Evolutionary conservation across 1,140 invertebrate genomes (phyloP).

Genomic region (Calephelis nemesis): DNA sequence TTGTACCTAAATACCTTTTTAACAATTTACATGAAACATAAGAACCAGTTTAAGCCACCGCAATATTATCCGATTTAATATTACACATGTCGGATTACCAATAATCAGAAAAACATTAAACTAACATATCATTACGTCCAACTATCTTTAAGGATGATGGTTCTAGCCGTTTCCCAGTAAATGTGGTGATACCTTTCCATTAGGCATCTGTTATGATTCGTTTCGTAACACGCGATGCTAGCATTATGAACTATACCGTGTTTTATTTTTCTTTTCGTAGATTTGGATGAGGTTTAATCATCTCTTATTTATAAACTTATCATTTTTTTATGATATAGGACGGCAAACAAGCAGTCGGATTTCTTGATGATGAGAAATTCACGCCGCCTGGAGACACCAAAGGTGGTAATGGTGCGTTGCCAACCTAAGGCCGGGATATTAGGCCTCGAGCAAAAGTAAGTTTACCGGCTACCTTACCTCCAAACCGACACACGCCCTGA

Average conservation of each 20-base stretch:
- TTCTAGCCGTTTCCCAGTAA: conserved; percentile 51
- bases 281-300: conserved; percentile 29
- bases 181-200: conserved; percentile 69
- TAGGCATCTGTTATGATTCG: conserved; percentile 68
- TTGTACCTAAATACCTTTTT: too few species aligned
- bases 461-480: too few species aligned
- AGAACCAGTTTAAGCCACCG: not conserved
- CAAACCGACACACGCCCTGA: too few species aligned
- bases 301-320: not conserved
- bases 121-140: conserved; percentile 15
- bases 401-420: too few species aligned
- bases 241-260: conserved; percentile 54
- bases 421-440: too few species aligned
- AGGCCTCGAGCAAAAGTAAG: too few species aligned
- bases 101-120: conserved; percentile 57
- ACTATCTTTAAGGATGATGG: conserved; percentile 48
- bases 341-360: too few species aligned
- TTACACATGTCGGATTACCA: conserved; percentile 38
- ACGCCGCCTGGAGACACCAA: too few species aligned
- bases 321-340: too few species aligned
- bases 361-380: too few species aligned
- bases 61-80: conserved; percentile 10
- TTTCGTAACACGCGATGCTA: conserved; percentile 63
- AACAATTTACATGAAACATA: not conserved
- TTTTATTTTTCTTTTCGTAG: conserved; percentile 46